Evolutionary conservation across 2,888 invertebrate genomes (phyloP).

Genomic region (Mystacides longicornis): DNA sequence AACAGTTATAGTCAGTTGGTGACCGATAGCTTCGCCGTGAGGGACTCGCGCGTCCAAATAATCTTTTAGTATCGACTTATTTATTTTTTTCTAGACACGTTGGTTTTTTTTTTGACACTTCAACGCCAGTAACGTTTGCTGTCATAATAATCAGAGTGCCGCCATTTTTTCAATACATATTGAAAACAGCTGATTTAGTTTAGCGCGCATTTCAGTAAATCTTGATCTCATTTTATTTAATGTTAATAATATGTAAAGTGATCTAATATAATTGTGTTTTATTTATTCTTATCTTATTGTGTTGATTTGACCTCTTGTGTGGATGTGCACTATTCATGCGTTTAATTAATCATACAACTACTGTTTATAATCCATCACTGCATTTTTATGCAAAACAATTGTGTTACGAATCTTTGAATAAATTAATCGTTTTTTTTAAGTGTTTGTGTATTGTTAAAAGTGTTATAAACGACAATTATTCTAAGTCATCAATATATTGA

Average conservation of each 20-base stretch:
- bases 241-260: neutral
- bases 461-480: no score
- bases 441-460: no score
- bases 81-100: neutral
- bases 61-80: neutral
- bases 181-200: neutral
- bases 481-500: no score
- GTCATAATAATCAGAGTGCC: neutral
- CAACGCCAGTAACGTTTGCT: neutral
- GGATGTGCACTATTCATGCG: neutral
- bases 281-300: neutral
- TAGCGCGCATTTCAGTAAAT: neutral
- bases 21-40: neutral
- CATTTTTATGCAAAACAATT: no score
- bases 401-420: no score
- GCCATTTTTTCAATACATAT: neutral
- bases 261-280: neutral
- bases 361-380: neutral
- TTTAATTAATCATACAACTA: neutral
- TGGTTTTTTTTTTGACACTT: neutral
- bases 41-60: neutral
- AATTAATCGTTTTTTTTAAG: no score
- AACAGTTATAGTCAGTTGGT: neutral
- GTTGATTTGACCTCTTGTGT: neutral
- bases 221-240: neutral